Evolutionary conservation across 2,113 vertebrate genomes (phyloP).

Genomic region (Trogon melanurus): DNA sequence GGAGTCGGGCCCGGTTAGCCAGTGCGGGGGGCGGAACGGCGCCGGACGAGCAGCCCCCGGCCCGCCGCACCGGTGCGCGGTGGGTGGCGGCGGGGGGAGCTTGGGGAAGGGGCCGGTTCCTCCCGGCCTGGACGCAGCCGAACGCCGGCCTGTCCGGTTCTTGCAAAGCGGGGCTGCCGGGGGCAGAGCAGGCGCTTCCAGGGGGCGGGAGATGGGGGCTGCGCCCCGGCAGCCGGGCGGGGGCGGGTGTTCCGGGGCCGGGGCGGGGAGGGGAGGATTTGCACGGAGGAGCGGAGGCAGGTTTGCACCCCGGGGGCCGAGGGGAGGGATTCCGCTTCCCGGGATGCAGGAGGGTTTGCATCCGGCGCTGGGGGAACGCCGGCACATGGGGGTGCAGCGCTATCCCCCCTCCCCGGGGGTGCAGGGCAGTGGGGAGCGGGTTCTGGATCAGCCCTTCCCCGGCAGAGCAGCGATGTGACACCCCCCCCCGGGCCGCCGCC

Average conservation of each 20-base stretch:
- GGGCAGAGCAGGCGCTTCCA: neutral
- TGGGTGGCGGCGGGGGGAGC: neutral
- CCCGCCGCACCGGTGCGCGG: neutral
- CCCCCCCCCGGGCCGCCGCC: neutral
- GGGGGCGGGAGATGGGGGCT: neutral
- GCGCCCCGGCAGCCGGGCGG: too few species aligned
- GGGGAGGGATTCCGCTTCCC: neutral
- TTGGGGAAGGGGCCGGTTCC: neutral
- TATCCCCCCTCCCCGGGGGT: neutral
- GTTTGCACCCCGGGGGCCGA: neutral
- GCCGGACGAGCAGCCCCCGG: neutral
- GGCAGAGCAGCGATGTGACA: neutral
- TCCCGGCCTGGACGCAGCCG: neutral
- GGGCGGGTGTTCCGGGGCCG: neutral
- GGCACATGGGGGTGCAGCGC: neutral
- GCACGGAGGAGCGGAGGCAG: neutral
- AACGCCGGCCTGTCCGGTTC: neutral
- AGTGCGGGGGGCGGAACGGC: neutral
- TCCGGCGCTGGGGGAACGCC: neutral
- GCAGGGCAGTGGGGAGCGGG: neutral
- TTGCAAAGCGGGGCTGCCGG: neutral
- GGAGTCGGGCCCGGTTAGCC: neutral
- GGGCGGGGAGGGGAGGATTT: too few species aligned
- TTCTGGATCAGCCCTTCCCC: neutral
- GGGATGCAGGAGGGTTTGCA: neutral